Evolutionary conservation across 35 echinoderm and acorn worm genomes (phyloP).

Genomic region (Lytechinus variegatus): DNA sequence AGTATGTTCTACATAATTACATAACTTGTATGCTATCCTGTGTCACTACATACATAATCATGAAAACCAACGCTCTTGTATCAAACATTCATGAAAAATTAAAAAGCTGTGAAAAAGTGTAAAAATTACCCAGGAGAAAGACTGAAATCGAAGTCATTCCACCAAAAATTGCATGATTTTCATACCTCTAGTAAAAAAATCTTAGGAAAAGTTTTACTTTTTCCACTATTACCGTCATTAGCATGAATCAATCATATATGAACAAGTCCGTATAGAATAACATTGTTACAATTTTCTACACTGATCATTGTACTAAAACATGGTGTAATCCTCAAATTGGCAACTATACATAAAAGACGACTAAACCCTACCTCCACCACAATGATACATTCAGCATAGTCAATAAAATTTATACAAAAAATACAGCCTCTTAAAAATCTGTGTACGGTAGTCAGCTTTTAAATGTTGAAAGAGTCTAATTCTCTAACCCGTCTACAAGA

Average conservation of each 20-base stretch:
- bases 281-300: not conserved
- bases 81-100: not conserved
- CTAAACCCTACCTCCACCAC: not conserved
- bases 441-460: not conserved
- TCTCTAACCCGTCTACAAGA: not conserved
- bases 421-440: not conserved
- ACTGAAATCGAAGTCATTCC: not conserved
- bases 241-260: not conserved
- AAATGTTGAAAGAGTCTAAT: not conserved
- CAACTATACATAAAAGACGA: slow-evolving; percentile 7
- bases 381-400: not conserved
- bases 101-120: slow-evolving; percentile 10
- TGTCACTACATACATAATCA: slow-evolving; percentile 16
- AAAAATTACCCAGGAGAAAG: slow-evolving; percentile 5
- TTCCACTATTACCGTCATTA: not conserved
- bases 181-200: slow-evolving; percentile 21
- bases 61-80: not conserved
- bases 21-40: not conserved
- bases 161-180: not conserved
- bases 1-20: slow-evolving; percentile 28
- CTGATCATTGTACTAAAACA: not conserved
- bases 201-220: not conserved
- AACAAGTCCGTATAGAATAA: not conserved
- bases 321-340: not conserved
- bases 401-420: not conserved